Conservation (phyloP, 2,797 vertebrate genomes). For the Neosilurus hyrtlii region DNA sequence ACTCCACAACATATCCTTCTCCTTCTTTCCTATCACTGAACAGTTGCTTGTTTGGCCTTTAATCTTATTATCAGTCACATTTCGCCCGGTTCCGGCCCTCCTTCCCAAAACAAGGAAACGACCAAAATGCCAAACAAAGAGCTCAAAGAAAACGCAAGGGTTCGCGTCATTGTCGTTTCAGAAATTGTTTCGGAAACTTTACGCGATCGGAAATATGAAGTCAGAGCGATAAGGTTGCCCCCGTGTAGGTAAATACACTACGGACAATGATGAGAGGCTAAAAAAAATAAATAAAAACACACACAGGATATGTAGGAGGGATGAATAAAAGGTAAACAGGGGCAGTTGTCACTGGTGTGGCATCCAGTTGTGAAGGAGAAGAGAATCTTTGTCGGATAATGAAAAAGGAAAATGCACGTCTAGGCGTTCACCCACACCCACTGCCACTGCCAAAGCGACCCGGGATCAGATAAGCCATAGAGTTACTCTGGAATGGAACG, state of each 20-base stretch:
- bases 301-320: constrained; percentile 66
- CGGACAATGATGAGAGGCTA: constrained; percentile 59
- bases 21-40: neutral
- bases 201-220: constrained; percentile 44
- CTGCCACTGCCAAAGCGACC: constrained; percentile 59
- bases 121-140: constrained; percentile 52
- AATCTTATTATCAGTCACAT: constrained; percentile 55
- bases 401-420: constrained; percentile 58
- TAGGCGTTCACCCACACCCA: constrained; percentile 57
- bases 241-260: constrained; percentile 61
- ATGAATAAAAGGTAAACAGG: constrained; percentile 62
- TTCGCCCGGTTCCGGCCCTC: constrained; percentile 41
- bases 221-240: constrained; percentile 55
- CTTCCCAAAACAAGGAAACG: constrained; percentile 50
- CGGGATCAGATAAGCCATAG: constrained; percentile 66
- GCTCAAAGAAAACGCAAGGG: constrained; percentile 47
- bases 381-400: constrained; percentile 50
- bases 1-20: neutral
- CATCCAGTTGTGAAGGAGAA: constrained; percentile 39
- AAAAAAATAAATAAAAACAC: constrained; percentile 36
- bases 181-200: constrained; percentile 36
- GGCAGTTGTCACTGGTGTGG: constrained; percentile 70
- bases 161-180: constrained; percentile 19
- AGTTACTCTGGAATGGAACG: constrained; percentile 47
- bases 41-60: constrained; percentile 47